phyloP scores from a whole-genome alignment of 2,113 vertebrate species.

The Oryzias curvinotus region DNA sequence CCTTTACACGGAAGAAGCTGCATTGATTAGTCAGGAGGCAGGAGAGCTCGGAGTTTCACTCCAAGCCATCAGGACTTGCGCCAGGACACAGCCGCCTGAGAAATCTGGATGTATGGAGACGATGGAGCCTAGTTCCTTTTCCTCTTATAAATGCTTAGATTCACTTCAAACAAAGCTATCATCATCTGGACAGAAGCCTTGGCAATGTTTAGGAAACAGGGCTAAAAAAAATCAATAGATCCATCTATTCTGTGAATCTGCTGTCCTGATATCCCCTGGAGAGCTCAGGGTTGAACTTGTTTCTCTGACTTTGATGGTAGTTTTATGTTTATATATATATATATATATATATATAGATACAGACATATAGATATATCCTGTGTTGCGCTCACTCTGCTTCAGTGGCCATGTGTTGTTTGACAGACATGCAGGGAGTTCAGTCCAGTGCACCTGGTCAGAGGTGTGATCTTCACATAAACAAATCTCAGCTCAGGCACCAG shows the following conservation, averaged over 20 bases:
- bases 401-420: constrained; percentile 35
- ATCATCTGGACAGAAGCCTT: constrained; percentile 20
- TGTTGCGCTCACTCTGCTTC: constrained; percentile 11
- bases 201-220: constrained; percentile 27
- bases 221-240: constrained; percentile 25
- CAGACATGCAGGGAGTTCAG: neutral
- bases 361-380: neutral
- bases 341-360: neutral
- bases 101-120: constrained; percentile 26
- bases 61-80: constrained; percentile 24
- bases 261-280: neutral
- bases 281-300: constrained; percentile 10
- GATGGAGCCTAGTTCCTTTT: constrained; percentile 11
- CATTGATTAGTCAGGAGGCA: constrained; percentile 65
- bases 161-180: constrained; percentile 29
- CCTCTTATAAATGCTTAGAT: constrained; percentile 46
- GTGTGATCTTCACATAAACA: constrained; percentile 25
- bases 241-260: too few relatives aligned
- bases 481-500: constrained; percentile 15
- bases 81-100: constrained; percentile 28
- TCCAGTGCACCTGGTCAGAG: constrained; percentile 12
- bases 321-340: constrained; percentile 20
- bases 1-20: constrained; percentile 53
- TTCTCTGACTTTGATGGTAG: constrained; percentile 9
- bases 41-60: constrained; percentile 25